These are phyloP conservation scores for Limonius californicus DNA, from an alignment of 1,140 invertebrate genomes.

Conservation along the genomic window DNA sequence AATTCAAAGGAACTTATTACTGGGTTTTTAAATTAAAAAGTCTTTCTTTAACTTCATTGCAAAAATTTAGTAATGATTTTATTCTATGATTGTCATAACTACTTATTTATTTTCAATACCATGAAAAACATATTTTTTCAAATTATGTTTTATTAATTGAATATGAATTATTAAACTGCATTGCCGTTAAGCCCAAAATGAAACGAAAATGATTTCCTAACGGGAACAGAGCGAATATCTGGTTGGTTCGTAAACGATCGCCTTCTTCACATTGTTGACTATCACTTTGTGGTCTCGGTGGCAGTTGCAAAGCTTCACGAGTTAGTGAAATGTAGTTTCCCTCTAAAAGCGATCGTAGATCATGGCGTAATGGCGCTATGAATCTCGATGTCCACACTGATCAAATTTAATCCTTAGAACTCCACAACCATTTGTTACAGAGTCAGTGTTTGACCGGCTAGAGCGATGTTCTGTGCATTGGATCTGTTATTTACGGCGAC, in stretches of 20 bases:
- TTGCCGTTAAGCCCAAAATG: too few relatives aligned
- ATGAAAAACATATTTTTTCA: too few relatives aligned
- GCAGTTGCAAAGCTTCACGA: constrained; percentile 25
- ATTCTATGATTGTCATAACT: too few relatives aligned
- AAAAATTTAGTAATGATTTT: too few relatives aligned
- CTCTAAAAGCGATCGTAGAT: constrained; percentile 48
- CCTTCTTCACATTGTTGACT: constrained; percentile 12
- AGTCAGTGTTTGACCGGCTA: constrained; percentile 40
- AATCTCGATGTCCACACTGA: constrained; percentile 49
- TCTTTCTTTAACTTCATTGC: too few relatives aligned
- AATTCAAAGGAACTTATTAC: too few relatives aligned
- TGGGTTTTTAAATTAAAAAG: too few relatives aligned
- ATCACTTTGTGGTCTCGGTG: constrained; percentile 24
- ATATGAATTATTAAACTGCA: too few relatives aligned
- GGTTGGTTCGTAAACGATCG: not conserved
- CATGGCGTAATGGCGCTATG: constrained; percentile 49
- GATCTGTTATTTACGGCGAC: constrained; percentile 26
- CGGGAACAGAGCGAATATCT: too few relatives aligned
- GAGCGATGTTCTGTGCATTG: constrained; percentile 31
- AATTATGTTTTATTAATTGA: too few relatives aligned
- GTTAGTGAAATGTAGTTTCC: constrained; percentile 32
- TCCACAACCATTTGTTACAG: constrained; percentile 41
- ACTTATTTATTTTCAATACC: too few relatives aligned
- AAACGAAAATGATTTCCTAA: not conserved
- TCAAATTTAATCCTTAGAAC: constrained; percentile 49